Conservation (phyloP, 2,888 invertebrate species). For the Taphrorychus bicolor region DNA sequence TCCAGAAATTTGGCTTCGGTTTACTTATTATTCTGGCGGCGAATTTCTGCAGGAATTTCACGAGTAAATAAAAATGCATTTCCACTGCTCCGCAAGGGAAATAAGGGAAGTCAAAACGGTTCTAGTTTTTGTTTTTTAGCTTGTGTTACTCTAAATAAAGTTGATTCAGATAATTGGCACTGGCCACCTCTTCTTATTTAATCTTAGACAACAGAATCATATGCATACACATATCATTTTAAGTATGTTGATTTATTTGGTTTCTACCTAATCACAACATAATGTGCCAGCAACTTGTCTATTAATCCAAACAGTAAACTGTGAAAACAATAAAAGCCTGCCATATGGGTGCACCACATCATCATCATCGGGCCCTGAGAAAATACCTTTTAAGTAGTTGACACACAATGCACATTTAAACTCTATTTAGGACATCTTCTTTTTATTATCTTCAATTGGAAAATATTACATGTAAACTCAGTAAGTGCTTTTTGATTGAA, state of each 20-base stretch:
- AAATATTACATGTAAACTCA: no score
- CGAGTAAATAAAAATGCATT: neutral
- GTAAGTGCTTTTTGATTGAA: no score
- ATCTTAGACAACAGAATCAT: neutral
- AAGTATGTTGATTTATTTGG: conserved; percentile 2
- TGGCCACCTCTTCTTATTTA: no score
- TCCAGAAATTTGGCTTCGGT: neutral
- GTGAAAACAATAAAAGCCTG: conserved; percentile 24
- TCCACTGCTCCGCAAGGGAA: neutral
- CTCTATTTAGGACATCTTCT: no score
- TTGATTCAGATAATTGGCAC: no score
- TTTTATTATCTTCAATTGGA: no score
- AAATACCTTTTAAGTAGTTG: neutral
- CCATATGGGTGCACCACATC: no score
- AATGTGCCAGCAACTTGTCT: conserved; percentile 10
- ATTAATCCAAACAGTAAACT: conserved; percentile 20
- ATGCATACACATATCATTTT: conserved; percentile 1
- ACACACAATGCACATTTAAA: no score
- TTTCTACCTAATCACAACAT: conserved; percentile 19
- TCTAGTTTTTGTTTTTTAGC: neutral
- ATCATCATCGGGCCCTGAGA: neutral
- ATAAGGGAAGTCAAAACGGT: neutral
- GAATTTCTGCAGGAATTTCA: neutral
- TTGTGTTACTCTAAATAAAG: no score
- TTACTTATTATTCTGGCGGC: neutral